Evolutionary conservation across 2,888 invertebrate species (phyloP).

Genomic region (Lasioglossum vierecki): DNA sequence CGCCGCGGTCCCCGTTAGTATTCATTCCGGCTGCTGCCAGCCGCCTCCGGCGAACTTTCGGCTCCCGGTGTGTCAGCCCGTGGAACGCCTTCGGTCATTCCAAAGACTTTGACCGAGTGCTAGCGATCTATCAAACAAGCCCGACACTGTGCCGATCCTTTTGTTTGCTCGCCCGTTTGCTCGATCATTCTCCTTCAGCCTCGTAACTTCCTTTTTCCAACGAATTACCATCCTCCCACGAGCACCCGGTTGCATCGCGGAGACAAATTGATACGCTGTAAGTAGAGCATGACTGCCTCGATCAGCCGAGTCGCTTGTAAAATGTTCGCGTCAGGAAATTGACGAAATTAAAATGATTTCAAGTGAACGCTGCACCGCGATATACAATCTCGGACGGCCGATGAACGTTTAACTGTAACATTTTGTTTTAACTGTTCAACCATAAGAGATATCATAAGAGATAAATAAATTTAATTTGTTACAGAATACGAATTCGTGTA

Average conservation of each 20-base stretch:
- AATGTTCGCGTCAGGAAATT: neutral
- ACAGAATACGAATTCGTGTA: too few relatives aligned
- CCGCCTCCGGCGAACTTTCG: constrained; percentile 28
- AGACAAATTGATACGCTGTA: neutral
- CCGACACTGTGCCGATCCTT: neutral
- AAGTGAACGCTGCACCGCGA: too few relatives aligned
- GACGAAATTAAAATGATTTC: too few relatives aligned
- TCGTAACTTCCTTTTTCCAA: neutral
- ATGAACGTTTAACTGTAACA: too few relatives aligned
- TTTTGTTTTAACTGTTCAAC: too few relatives aligned
- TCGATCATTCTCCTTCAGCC: neutral
- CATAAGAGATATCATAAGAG: too few relatives aligned
- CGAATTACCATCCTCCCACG: neutral
- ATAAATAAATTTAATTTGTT: too few relatives aligned
- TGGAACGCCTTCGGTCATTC: constrained; percentile 22
- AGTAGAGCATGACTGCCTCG: neutral
- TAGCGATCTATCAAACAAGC: constrained; percentile 17
- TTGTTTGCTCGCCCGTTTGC: neutral
- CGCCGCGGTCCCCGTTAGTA: constrained; percentile 45
- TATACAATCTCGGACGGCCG: too few relatives aligned
- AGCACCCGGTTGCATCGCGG: neutral
- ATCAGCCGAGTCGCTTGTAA: neutral
- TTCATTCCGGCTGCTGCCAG: constrained; percentile 36
- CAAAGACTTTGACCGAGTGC: constrained; percentile 31
- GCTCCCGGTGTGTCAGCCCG: neutral